phyloP scores from a whole-genome alignment of 30 jellyfish, hydroid and myxozoan genomes.

The Aurelia sp. region DNA sequence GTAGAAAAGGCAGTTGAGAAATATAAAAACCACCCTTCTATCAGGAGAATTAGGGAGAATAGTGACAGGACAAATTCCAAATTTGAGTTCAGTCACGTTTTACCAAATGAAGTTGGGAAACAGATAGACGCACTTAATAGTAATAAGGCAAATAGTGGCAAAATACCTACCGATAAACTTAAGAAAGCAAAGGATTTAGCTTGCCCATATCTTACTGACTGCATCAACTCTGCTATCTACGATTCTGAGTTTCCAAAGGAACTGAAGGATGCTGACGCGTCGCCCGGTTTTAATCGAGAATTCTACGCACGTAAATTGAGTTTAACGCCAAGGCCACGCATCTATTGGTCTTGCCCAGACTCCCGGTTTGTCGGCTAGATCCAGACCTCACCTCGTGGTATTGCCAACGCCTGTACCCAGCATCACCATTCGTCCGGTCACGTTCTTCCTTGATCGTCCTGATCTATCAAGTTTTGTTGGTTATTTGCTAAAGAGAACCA shows the following conservation, averaged over 20 bases:
- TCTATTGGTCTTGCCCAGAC: no score
- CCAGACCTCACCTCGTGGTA: no score
- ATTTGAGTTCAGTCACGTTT: background rate
- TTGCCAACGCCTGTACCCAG: no score
- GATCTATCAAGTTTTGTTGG: no score
- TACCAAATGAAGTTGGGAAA: background rate
- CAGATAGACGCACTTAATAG: background rate
- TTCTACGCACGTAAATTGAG: no score
- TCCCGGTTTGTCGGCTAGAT: no score
- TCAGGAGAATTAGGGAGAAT: background rate
- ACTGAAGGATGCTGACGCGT: background rate
- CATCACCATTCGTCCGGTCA: no score
- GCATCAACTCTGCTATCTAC: background rate
- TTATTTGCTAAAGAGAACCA: no score
- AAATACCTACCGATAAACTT: background rate
- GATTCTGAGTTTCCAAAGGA: background rate
- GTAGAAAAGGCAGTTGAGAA: background rate
- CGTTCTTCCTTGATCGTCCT: no score
- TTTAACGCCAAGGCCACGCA: no score
- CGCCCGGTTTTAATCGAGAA: background rate
- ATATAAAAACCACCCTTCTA: slow-evolving; percentile 11
- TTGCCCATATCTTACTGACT: background rate
- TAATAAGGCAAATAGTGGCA: background rate
- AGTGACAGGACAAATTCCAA: background rate
- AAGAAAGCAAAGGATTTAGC: background rate